Conservation (phyloP, 2,113 vertebrate species). For the Nestor notabilis region DNA sequence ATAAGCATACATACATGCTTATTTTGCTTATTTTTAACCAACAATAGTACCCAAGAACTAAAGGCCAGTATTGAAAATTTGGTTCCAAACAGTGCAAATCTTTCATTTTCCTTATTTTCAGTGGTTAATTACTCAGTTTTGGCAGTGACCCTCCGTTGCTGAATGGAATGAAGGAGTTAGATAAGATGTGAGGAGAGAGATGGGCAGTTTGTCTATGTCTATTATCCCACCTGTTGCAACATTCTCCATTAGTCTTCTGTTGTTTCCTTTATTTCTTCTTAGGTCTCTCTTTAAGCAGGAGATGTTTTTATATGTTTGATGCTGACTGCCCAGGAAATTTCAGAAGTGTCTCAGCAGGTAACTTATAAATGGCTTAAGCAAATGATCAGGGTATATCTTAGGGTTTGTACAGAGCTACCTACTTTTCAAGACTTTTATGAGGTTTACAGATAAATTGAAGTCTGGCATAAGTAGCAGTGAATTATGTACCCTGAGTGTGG, state of each 20-base stretch:
- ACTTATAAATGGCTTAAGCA: neutral
- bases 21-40: neutral
- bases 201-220: neutral
- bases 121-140: neutral
- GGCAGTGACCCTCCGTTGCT: neutral
- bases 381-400: neutral
- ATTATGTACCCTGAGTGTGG: neutral
- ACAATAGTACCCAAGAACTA: fast-evolving
- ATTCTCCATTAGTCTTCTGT: neutral
- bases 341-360: neutral
- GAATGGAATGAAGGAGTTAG: neutral
- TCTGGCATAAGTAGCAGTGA: neutral
- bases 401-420: neutral
- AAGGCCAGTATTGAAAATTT: neutral
- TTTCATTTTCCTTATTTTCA: neutral
- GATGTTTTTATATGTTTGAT: neutral
- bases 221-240: neutral
- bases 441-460: neutral
- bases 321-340: neutral
- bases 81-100: fast-evolving
- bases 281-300: neutral
- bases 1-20: no score
- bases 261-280: neutral
- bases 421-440: neutral
- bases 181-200: neutral